phyloP scores from a whole-genome alignment of 2,113 vertebrate genomes.

The Grantiella picta region DNA sequence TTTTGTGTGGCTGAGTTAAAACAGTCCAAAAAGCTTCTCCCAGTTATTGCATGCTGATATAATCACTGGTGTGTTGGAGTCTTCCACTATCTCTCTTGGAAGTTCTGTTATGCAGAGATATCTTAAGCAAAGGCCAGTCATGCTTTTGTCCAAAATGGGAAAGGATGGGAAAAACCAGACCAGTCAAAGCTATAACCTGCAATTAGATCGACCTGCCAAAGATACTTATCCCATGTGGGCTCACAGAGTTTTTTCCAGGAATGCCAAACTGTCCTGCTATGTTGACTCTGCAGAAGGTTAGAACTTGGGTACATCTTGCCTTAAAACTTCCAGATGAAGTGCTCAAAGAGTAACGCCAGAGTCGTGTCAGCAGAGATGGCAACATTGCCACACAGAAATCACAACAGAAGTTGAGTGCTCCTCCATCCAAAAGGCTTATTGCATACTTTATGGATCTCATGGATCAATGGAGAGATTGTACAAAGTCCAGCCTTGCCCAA shows the following conservation, averaged over 20 bases:
- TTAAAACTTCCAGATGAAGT: not conserved
- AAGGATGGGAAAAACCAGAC: accelerated
- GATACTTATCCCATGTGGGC: not conserved
- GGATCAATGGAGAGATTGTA: not conserved
- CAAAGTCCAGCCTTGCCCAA: not conserved
- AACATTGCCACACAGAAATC: not conserved
- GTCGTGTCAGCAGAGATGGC: not conserved
- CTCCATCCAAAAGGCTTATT: not conserved
- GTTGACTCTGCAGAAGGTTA: not conserved
- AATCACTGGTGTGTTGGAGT: not conserved
- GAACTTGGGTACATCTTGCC: not conserved
- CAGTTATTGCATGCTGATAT: accelerated
- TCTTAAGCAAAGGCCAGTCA: not conserved
- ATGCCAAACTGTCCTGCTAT: not conserved
- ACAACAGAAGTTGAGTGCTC: not conserved
- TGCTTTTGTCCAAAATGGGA: not conserved
- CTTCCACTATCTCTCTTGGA: not conserved
- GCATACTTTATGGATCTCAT: no score
- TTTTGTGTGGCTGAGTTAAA: not conserved
- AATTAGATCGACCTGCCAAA: not conserved
- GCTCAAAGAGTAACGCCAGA: not conserved
- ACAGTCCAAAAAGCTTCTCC: not conserved
- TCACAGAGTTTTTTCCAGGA: not conserved
- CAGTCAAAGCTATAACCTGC: not conserved
- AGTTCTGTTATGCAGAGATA: not conserved